Base-by-base conservation (phyloP, 2,797 vertebrate species). In the Enoplosus armatus region DNA sequence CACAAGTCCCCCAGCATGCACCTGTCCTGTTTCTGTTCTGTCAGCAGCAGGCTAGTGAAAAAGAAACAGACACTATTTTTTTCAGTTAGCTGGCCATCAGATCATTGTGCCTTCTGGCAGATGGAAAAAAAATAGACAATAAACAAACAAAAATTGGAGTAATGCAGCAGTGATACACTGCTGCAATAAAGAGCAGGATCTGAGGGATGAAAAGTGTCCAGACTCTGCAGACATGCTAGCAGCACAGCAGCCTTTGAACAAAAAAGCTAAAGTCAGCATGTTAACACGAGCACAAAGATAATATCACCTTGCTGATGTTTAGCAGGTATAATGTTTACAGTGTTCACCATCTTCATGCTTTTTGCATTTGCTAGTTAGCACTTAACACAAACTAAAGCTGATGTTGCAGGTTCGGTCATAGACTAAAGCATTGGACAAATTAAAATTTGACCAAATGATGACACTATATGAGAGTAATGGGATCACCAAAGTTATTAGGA, bases 91-190 rank as follows among this genome's bases (percentile, higher is more conserved):
- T 51, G 64, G 16, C 41, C 65, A 43, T 53, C 48, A 66, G 58
- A 75, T 81, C 55, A 35, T 63, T 65, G 39, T 54, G 67, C 53
- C 72, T 54, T 37, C 58, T 72, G 75, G 48, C 48, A 72, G 65
- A 9, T 68, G 24, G 20, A 24, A 51, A 61, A 47, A 50, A 74
- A 71, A 58, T 29, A 53, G 24, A 80, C 71, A n/a, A n/a, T n/a
- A n/a, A n/a, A n/a, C n/a, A n/a, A n/a, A 54, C n/a, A 41, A 41
- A 39, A 37, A 47, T 24, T 31, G 48, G 41, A 11, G 27, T 56
- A 74, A 55, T 68, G 51, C 51, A 75, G 58, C 53, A 66, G 58
- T 39, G 67, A 56, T 31, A 24, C 45, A 29, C 58, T 72, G 66
- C 80, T 77, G 69, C 51, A 63, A 54, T 53, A 53, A 41, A 58